Evolutionary conservation across 1,140 invertebrate genomes (phyloP), one percentile per base, ranked within the genome.

Genomic region (Ceratina japonica): DNA sequence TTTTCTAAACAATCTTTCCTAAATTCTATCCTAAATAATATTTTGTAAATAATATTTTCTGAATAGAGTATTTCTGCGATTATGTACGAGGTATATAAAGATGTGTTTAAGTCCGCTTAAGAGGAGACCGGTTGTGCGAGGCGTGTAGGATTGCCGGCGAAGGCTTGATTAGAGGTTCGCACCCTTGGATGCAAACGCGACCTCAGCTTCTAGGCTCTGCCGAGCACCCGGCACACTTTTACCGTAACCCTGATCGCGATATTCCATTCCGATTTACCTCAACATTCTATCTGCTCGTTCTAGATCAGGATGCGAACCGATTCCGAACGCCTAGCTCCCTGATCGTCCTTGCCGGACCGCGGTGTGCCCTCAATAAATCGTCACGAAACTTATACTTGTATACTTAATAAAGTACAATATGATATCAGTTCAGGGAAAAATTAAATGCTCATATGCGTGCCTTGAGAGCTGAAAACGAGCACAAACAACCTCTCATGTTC

Each of bases 181-280:
- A 79, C 77, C 56, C 54, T 70, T 62, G 61, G 66, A 37, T 8
- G 24, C 51, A 49, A 24, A 52, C 27, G 18, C 49, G 71, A 79
- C 75, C 58, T 76, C 66, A 59, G 16, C 54, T 81, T 72, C 75
- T 86, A 54, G 72, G 63, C 70, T 78, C 65, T 79, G 37, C 70
- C 77, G 69, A n/a, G 37, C 54, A 56, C 54, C 15, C 54, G 37
- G 20, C 64, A 79, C 56, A 79, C 75, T 85, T 84, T 81, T 70
- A 66, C 75, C 56, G 54, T 84, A 89, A 86, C 85, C 85, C 86
- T 89, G 89, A 64, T 85, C 87, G 70, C 66, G 71, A 87, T 87
- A 87, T 89, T 86, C 82, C 74, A 84, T 89, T 87, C 79, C 83
- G 22, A 80, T 69, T 89, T 72, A 83, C 86, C 84, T 89, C 83